These are phyloP conservation scores for Apis florea DNA, from an alignment of 1,140 invertebrate genomes.

Conservation along the genomic window DNA sequence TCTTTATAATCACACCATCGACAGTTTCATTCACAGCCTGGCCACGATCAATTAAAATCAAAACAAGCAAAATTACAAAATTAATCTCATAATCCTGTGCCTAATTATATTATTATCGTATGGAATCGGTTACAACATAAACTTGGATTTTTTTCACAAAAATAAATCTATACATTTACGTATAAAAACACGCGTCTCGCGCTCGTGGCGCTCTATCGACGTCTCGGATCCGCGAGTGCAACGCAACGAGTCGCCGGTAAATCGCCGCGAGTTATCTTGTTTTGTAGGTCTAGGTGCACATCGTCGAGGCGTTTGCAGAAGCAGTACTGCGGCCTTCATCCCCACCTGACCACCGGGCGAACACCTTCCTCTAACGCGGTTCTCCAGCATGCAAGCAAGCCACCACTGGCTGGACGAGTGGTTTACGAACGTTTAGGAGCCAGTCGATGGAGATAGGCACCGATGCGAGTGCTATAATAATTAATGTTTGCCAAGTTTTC, in stretches of 20 bases:
- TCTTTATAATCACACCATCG: neutral
- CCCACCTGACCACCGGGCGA: slow-evolving; percentile 56
- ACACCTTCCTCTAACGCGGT: slow-evolving; percentile 58
- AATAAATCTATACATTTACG: neutral
- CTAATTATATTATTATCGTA: too few relatives aligned
- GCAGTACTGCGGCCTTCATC: slow-evolving; percentile 66
- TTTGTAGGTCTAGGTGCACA: slow-evolving; percentile 72
- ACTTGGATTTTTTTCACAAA: neutral
- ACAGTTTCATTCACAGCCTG: neutral
- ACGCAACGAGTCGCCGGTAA: slow-evolving; percentile 37
- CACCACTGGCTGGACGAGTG: neutral
- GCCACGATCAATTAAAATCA: neutral
- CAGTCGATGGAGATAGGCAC: too few relatives aligned
- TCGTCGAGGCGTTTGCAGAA: slow-evolving; percentile 53
- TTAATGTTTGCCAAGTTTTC: too few relatives aligned
- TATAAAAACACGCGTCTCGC: neutral
- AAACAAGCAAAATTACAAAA: neutral
- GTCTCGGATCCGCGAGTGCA: neutral
- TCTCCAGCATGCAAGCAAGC: neutral
- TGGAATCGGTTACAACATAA: neutral
- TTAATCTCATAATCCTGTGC: neutral
- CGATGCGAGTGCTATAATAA: too few relatives aligned
- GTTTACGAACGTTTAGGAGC: neutral
- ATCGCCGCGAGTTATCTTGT: slow-evolving; percentile 59
- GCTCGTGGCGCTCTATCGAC: neutral